Evolutionary conservation across 2,888 invertebrate genomes (phyloP), one percentile per base, ranked within the genome.

Genomic region (Blastobasis lacticolella): DNA sequence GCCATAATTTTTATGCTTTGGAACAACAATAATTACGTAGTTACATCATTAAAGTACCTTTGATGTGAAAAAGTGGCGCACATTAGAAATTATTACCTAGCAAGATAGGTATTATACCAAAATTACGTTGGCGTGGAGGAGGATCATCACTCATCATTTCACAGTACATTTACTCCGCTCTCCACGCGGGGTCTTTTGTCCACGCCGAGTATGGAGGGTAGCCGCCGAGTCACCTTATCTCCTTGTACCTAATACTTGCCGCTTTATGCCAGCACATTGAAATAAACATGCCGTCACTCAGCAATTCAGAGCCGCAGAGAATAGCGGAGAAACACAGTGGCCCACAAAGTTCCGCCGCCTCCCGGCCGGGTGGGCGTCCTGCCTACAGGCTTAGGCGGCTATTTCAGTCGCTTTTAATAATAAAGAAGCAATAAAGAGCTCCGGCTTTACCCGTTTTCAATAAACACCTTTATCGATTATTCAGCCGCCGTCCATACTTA

Each of bases 401-500:
- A 70, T 72, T 76, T 67, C 60, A 65, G 65, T 60, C 57, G 59
- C 67, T 70, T 77, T 86, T 75, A 84, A 84, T 85, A 84, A 85
- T 85, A 84, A 85, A 86, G 82, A 81, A 82, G 84, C 83, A 81
- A 83, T 86, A 85, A 86, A 81, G 81, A 81, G 80, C 81, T 77
- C 73, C 81, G 76, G 82, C 82, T 80, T 85, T 80, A 86, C 81
- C 84, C 84, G 83, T 85, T 86, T 87, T 87, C 87, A 88, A 88
- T 87, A 88, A 88, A 88, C 87, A 87, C 87, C 87, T 87, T 84
- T 88, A 88, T 88, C 86, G 87, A 88, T 88, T 88, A 88, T 88
- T 87, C 86, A 86, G 81, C 72, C 78, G 82, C 71, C 84, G 81
- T 84, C 86, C 83, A 86, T 87, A 87, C 87, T 86, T 86, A 88